A percentile compares a stretch with the other conserved stretches of the same genome.
Conservation (phyloP, 2,888 invertebrate genomes). For the Sericinus montela region DNA sequence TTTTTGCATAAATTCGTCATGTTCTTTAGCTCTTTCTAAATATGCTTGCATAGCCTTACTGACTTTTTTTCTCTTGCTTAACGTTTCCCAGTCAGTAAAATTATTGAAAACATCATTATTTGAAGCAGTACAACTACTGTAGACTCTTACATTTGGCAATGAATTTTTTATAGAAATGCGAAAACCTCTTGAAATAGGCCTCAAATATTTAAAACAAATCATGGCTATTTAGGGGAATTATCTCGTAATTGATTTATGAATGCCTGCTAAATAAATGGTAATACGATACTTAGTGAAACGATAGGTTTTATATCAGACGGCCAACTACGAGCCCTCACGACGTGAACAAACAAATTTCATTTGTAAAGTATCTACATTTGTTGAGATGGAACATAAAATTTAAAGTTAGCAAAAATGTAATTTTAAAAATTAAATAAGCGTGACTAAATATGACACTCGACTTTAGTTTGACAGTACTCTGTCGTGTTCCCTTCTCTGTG, state of each 20-base stretch:
- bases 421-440: too few species aligned
- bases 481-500: too few species aligned
- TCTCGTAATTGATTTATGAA: slow-evolving; percentile 23
- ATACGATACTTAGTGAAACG: too few species aligned
- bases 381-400: too few species aligned
- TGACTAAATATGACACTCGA: too few species aligned
- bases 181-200: slow-evolving; percentile 37
- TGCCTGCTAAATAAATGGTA: too few species aligned
- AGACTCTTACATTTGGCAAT: slow-evolving; percentile 34
- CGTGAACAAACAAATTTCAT: too few species aligned
- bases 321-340: too few species aligned
- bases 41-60: slow-evolving; percentile 95
- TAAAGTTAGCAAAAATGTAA: too few species aligned
- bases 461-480: too few species aligned
- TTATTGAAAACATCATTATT: slow-evolving; percentile 43
- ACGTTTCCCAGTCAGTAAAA: slow-evolving; percentile 64
- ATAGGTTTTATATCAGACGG: too few species aligned
- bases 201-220: slow-evolving; percentile 39
- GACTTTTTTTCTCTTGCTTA: slow-evolving; percentile 79
- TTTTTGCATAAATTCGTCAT: slow-evolving; percentile 90
- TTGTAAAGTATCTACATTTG: too few species aligned
- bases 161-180: slow-evolving; percentile 33
- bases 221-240: slow-evolving; percentile 44
- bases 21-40: slow-evolving; percentile 87
- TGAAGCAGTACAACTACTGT: slow-evolving; percentile 35